Conservation (phyloP, 2,888 invertebrate species). For the Hirtodrosophila duncani region DNA sequence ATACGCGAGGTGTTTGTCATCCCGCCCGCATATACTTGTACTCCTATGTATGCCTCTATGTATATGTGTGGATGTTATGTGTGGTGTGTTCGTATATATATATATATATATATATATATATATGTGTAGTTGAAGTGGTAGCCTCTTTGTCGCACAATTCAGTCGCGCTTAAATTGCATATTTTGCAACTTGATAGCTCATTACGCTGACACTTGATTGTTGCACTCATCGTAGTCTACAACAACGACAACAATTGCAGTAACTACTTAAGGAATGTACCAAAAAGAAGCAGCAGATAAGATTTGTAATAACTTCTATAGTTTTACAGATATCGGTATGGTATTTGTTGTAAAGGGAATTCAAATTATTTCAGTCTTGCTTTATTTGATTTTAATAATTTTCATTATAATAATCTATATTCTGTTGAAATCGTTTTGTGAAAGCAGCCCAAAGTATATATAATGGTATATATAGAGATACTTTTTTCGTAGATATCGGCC, state of each 20-base stretch:
- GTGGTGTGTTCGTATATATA: neutral
- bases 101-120: neutral
- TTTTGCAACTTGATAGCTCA: conserved; percentile 74
- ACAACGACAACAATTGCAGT: conserved; percentile 14
- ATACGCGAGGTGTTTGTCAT: conserved; percentile 58
- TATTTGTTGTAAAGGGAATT: too few species aligned
- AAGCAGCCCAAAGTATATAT: too few species aligned
- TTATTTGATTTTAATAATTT: too few species aligned
- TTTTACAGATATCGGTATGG: too few species aligned
- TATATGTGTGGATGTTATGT: neutral
- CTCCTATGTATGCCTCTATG: conserved; percentile 3
- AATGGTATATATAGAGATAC: too few species aligned
- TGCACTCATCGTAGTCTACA: conserved; percentile 56
- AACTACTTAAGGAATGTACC: conserved; percentile 1
- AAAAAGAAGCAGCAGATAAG: conserved; percentile 1
- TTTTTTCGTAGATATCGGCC: too few species aligned
- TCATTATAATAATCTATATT: too few species aligned
- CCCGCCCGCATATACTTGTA: conserved; percentile 34
- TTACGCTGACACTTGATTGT: conserved; percentile 72
- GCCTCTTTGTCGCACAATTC: conserved; percentile 47
- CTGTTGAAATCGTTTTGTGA: too few species aligned
- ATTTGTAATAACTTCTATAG: too few species aligned
- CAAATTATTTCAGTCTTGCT: too few species aligned
- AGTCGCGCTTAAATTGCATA: conserved; percentile 63
- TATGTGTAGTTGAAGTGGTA: conserved; percentile 1